Conservation (phyloP, 2,888 invertebrate species). For the Bedellia somnulentella region DNA sequence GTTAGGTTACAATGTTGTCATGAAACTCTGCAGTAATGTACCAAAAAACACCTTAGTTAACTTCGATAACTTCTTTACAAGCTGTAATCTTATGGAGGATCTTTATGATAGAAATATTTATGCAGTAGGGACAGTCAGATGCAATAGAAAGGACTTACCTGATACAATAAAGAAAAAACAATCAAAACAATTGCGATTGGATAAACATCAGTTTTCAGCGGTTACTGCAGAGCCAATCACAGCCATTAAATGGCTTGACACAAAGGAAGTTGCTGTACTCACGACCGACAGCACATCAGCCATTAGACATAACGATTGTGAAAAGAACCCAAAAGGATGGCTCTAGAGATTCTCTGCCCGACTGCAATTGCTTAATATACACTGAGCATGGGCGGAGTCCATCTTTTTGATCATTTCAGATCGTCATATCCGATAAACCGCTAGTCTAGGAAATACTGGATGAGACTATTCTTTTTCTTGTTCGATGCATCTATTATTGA, state of each 20-base stretch:
- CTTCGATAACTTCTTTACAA: no score
- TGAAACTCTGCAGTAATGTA: slow-evolving; percentile 6
- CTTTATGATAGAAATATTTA: no score
- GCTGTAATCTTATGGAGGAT: no score
- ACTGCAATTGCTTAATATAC: slow-evolving; percentile 19
- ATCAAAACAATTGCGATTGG: slow-evolving; percentile 13
- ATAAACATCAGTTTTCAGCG: slow-evolving; percentile 16
- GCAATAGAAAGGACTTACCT: slow-evolving; percentile 15
- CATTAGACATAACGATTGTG: slow-evolving; percentile 11
- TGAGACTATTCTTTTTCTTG: slow-evolving; percentile 17
- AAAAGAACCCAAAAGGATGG: slow-evolving; percentile 20
- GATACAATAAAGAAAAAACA: slow-evolving; percentile 13
- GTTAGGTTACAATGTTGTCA: slow-evolving; percentile 12
- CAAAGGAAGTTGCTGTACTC: slow-evolving; percentile 12
- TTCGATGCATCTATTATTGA: slow-evolving; percentile 5
- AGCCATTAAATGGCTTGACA: slow-evolving; percentile 12
- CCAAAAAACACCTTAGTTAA: slow-evolving; percentile 4
- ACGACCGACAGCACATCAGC: slow-evolving; percentile 16
- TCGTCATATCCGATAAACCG: no score
- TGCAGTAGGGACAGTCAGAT: slow-evolving; percentile 16
- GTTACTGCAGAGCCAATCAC: slow-evolving; percentile 12
- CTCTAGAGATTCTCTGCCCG: no score
- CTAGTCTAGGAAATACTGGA: slow-evolving; percentile 19
- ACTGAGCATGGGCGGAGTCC: no score
- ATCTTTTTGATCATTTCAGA: no score